Conservation (phyloP, 2,888 invertebrate species). For the Drosophila differens region DNA sequence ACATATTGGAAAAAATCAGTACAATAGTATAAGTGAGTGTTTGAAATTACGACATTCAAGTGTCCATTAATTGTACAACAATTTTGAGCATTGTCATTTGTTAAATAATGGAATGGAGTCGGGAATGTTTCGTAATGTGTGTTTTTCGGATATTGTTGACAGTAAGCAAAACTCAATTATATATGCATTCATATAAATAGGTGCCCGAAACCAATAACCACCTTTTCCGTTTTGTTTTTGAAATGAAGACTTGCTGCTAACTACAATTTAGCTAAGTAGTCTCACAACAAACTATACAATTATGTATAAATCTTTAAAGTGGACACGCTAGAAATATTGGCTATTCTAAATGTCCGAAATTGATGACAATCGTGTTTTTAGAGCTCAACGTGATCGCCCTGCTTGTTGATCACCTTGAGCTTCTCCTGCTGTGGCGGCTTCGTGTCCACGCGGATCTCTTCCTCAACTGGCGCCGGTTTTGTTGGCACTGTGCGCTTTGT, state of each 20-base stretch:
- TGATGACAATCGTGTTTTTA: slow-evolving; percentile 57
- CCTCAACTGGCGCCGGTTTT: slow-evolving; percentile 86
- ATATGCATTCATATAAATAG: slow-evolving; percentile 74
- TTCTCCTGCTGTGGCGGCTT: slow-evolving; percentile 86
- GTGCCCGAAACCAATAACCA: slow-evolving; percentile 45
- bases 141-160: background rate
- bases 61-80: slow-evolving; percentile 45
- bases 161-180: slow-evolving; percentile 57
- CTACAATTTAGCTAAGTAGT: slow-evolving; percentile 44
- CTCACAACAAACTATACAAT: slow-evolving; percentile 33
- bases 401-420: slow-evolving; percentile 88
- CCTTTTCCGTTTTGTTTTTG: slow-evolving; percentile 6
- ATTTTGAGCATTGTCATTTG: slow-evolving; percentile 51
- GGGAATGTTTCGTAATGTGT: slow-evolving; percentile 36
- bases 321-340: slow-evolving; percentile 17
- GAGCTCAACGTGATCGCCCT: slow-evolving; percentile 85
- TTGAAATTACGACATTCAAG: slow-evolving; percentile 21
- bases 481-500: slow-evolving; percentile 77
- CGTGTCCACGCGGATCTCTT: slow-evolving; percentile 87
- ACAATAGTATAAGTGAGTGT: slow-evolving; percentile 51
- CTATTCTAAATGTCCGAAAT: slow-evolving; percentile 13
- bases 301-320: slow-evolving; percentile 18
- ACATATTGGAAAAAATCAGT: slow-evolving; percentile 52
- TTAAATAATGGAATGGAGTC: slow-evolving; percentile 33
- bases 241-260: slow-evolving; percentile 32